Conservation (phyloP, 2,113 vertebrate species). For the Talpa occidentalis region DNA sequence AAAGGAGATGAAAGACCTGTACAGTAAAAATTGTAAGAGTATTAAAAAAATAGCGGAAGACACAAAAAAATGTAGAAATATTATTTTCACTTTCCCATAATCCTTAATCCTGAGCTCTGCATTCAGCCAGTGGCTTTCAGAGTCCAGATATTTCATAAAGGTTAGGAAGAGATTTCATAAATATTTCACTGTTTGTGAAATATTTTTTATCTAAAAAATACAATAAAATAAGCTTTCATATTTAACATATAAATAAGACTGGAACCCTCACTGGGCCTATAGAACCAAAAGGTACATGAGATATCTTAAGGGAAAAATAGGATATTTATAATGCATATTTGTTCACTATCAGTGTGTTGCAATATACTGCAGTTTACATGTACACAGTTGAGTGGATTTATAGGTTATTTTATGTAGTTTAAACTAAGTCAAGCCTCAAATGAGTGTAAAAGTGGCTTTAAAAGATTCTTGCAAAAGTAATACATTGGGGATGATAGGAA, state of each 20-base stretch:
- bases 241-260: neutral
- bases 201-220: neutral
- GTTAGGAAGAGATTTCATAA: no score
- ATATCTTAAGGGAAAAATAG: neutral
- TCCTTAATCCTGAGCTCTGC: constrained; percentile 17
- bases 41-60: no score
- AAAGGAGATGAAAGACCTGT: no score
- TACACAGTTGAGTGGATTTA: neutral
- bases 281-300: neutral
- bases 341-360: neutral
- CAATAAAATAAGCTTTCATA: constrained; percentile 4
- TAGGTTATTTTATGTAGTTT: constrained; percentile 2
- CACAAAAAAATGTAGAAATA: neutral
- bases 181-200: constrained; percentile 2
- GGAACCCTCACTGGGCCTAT: neutral
- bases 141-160: neutral
- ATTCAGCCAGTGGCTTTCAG: neutral
- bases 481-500: constrained; percentile 24
- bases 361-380: neutral
- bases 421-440: constrained; percentile 23
- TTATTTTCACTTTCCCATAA: neutral
- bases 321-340: neutral
- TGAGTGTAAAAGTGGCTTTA: constrained; percentile 25
- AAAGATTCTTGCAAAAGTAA: constrained; percentile 32
- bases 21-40: no score